Base-by-base conservation (phyloP, 2,113 vertebrate genomes). In the Dendropsophus ebraccatus region DNA sequence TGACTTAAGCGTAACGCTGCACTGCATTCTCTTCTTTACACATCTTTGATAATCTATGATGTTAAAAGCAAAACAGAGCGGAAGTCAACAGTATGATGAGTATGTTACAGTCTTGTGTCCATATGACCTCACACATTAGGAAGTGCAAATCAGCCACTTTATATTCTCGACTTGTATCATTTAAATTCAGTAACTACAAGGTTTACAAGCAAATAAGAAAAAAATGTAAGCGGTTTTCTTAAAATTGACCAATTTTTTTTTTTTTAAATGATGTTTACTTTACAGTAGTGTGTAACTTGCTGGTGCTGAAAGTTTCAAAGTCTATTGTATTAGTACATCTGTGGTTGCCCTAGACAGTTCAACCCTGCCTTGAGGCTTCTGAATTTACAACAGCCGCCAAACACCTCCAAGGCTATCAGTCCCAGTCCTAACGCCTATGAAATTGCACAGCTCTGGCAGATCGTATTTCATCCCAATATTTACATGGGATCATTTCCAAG, bases 381-480 rank as follows among this genome's bases (percentile, higher is more conserved):
- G 91, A 91, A 94, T 91, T 92, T 93, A 91, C 87, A 92, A 69
- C 79, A 91, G 91, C 88, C 91, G 90, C 88, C 87, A 93, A 92
- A 92, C 84, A 90, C 89, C 92, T 92, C 90, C 89, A 93, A 90
- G 89, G 73, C 87, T 91, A 87, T 80, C 82, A 88, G 89, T 88
- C 84, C 90, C 86, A 90, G 11, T 88, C 89, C 82, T 80, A 91
- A 78, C 84, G 87, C 87, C 91, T 84, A 92, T 91, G 87, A 92
- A 92, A 91, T 90, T 93, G 90, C 89, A 92, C 75, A 90, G 77
- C 87, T 75, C 87, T 89, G 52, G 84, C 49, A 89, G 91, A 93
- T 94, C 87, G 90, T 84, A 87, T 91, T 93, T 93, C 90, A 4
- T 78, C 90, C 91, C 90, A 92, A 85, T 92, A 91, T 94, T 94